Base-by-base conservation (phyloP, 2,888 invertebrate species). In the Mactromeris polynyma region DNA sequence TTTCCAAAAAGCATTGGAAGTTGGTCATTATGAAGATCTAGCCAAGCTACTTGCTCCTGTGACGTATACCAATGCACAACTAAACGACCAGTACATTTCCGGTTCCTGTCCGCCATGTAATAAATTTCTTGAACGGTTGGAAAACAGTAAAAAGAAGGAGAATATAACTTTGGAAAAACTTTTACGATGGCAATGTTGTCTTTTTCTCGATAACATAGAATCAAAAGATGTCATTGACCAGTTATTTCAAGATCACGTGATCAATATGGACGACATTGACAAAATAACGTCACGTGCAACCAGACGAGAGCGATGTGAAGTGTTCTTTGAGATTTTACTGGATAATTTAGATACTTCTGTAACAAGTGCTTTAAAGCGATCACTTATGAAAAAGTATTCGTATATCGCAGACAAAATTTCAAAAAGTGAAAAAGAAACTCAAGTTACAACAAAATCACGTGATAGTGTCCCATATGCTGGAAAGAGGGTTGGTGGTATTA, bases 151-250 rank as follows among this genome's bases (percentile, higher is more conserved):
- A 58, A 73, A 38, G 26, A 38, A 38, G 31, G n/a, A 87, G 54
- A 78, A 81, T 2, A 19, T 4, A 6, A 46, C 86, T 21, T 86
- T 79, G 6, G 36, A 36, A 33, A 40, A 51, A 0, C 4, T 91
- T 31, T n/a, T 92, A 0, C 51, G 36, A 31, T 42, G n/a, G 31
- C 84, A 89, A 17, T 87, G 90, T 40, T 93, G 91, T 86, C 64
- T 90, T 1, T 38, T 93, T 1, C 31, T 92, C 14, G 86, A 92
- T 36, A 92, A 92, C 81, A 81, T 93, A 69, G 93, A 93, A 79
- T 92, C 93, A 21, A 79, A 38, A 14, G 93, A 93, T 69, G 17
- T 93, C 3, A 82, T 91, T 14, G 92, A 92, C 69, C 87, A 88
- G 26, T 88, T 90, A 51, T 91, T 83, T 64, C 93, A 93, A 73